Evolutionary conservation across 2,888 invertebrate species (phyloP).

Genomic region (Hirtodrosophila cameraria): DNA sequence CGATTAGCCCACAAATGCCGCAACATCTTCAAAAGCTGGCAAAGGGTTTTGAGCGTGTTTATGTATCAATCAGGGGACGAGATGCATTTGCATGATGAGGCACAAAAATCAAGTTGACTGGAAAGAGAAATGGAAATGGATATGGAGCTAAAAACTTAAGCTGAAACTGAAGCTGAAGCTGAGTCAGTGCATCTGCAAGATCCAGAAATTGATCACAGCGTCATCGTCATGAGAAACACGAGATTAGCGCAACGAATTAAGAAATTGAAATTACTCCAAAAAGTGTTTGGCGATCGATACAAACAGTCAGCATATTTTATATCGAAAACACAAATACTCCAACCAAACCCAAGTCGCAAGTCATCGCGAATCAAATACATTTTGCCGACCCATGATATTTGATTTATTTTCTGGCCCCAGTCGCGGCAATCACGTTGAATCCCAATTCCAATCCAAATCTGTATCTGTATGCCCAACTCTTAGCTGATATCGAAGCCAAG

Average conservation of each 20-base stretch:
- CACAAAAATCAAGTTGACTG: conserved; percentile 59
- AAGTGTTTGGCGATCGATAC: conserved; percentile 76
- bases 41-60: conserved; percentile 73
- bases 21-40: conserved; percentile 50
- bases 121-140: conserved; percentile 41
- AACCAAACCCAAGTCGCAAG: conserved; percentile 45
- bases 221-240: conserved; percentile 73
- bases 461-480: conserved; percentile 15
- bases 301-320: conserved; percentile 72
- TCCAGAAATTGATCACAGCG: conserved; percentile 60
- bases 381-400: conserved; percentile 71
- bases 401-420: conserved; percentile 29
- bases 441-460: conserved; percentile 8
- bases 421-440: conserved; percentile 41
- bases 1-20: conserved; percentile 35
- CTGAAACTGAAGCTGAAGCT: conserved; percentile 19
- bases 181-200: conserved; percentile 53
- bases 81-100: conserved; percentile 73
- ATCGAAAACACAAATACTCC: conserved; percentile 24
- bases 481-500: conserved; percentile 12
- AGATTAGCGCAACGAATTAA: conserved; percentile 82
- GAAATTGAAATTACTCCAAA: conserved; percentile 81
- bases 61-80: conserved; percentile 71
- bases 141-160: conserved; percentile 21
- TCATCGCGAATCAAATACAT: conserved; percentile 75